Conservation (phyloP, 64 coral and sea anemone genomes). For the Acropora tenuis region DNA sequence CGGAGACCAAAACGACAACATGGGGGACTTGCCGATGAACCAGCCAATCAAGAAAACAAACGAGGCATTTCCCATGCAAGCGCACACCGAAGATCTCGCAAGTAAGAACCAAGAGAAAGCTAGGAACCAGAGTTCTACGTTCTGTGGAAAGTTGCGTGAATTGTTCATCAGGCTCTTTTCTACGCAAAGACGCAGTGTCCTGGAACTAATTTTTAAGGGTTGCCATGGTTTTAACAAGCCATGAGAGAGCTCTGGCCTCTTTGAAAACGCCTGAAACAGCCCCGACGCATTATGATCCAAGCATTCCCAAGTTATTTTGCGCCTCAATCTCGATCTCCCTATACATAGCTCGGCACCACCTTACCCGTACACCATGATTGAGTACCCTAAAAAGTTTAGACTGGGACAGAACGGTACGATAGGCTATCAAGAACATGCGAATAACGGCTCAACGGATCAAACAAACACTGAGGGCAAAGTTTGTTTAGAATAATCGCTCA, state of each 20-base stretch:
- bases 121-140: too few species aligned
- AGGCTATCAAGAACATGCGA: conserved; percentile 26
- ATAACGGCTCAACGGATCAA: conserved; percentile 14
- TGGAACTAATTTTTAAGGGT: too few species aligned
- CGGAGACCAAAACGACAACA: too few species aligned
- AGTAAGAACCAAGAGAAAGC: too few species aligned
- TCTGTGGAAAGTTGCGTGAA: too few species aligned
- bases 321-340: conserved; percentile 54
- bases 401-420: conserved; percentile 35
- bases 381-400: neutral
- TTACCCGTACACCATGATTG: conserved; percentile 54
- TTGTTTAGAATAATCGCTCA: conserved; percentile 81
- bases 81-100: too few species aligned
- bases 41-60: too few species aligned
- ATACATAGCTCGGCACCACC: conserved; percentile 56
- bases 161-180: too few species aligned
- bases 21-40: too few species aligned
- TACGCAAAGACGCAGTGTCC: neutral
- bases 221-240: conserved; percentile 75
- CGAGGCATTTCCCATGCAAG: too few species aligned
- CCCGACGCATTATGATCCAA: conserved; percentile 59
- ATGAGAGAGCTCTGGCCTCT: conserved; percentile 83
- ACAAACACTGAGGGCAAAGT: conserved; percentile 59
- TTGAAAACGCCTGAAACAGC: conserved; percentile 69
- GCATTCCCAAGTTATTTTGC: conserved; percentile 58